Conservation (phyloP, 2,113 vertebrate species). For the Calypte anna region DNA sequence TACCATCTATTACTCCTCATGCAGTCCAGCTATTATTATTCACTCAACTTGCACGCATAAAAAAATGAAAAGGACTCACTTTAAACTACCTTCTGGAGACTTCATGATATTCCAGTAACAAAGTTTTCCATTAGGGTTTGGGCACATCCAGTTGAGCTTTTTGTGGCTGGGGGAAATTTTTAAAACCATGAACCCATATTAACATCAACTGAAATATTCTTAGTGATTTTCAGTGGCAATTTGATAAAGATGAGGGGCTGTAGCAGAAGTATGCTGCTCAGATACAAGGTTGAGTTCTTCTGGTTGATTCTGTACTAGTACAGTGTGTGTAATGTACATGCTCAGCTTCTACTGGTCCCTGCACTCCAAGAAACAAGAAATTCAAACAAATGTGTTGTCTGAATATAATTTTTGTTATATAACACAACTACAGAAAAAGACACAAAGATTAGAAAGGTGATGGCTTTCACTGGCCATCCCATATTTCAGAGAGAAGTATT, state of each 20-base stretch:
- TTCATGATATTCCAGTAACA: neutral
- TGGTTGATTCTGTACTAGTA: neutral
- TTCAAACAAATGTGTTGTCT: neutral
- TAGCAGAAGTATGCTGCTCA: neutral
- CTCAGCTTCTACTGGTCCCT: neutral
- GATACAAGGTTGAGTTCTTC: neutral
- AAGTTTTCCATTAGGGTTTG: neutral
- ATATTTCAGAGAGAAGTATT: neutral
- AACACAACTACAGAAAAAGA: neutral
- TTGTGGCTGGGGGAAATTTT: neutral
- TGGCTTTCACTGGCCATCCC: neutral
- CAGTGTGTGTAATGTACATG: neutral
- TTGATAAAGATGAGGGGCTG: neutral
- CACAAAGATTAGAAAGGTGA: neutral
- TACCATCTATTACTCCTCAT: constrained; percentile 16
- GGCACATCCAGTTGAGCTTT: neutral
- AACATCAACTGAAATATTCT: neutral
- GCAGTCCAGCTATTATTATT: neutral
- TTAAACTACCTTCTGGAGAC: neutral
- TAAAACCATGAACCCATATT: neutral
- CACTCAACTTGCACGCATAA: neutral
- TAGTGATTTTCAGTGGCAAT: neutral
- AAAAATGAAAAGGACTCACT: neutral
- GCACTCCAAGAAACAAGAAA: neutral
- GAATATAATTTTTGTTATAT: neutral